phyloP scores from a whole-genome alignment of 1,140 invertebrate genomes.

The Tetragonula clypearis region DNA sequence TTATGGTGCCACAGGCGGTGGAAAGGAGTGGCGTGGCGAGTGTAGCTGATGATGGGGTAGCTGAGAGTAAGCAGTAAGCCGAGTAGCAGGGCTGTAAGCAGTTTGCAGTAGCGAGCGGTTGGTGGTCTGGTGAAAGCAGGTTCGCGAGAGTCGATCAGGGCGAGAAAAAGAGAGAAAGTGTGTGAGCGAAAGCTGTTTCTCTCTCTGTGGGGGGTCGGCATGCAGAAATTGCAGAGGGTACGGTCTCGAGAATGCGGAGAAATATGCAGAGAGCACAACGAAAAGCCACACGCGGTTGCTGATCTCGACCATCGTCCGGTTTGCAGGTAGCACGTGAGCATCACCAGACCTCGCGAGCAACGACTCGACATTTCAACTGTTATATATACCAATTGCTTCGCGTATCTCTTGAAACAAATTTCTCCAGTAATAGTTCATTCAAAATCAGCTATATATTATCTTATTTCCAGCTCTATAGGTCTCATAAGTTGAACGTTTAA shows the following conservation, averaged over 20 bases:
- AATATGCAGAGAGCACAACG: constrained; percentile 56
- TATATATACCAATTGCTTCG: constrained; percentile 36
- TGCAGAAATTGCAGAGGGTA: constrained; percentile 60
- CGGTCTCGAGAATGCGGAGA: constrained; percentile 32
- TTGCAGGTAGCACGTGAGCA: constrained; percentile 66
- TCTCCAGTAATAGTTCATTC: constrained; percentile 14
- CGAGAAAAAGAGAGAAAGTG: constrained; percentile 46
- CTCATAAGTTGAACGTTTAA: constrained; percentile 29
- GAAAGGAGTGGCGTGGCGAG: constrained; percentile 80
- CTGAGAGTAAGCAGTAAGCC: constrained; percentile 80
- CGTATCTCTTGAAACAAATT: constrained; percentile 28
- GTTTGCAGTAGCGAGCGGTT: constrained; percentile 79
- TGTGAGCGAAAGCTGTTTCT: constrained; percentile 49
- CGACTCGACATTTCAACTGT: constrained; percentile 46
- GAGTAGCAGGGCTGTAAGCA: constrained; percentile 79
- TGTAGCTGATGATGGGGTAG: constrained; percentile 81
- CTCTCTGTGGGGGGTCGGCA: constrained; percentile 57
- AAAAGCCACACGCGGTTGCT: constrained; percentile 54
- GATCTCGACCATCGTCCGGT: constrained; percentile 53
- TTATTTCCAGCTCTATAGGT: constrained; percentile 37
- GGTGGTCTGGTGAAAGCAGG: constrained; percentile 74
- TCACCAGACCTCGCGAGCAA: constrained; percentile 75
- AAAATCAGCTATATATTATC: constrained; percentile 13
- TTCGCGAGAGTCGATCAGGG: constrained; percentile 71
- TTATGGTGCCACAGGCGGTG: constrained; percentile 83